Evolutionary conservation across 2,888 invertebrate genomes (phyloP).

Genomic region (Nudaria mundana): DNA sequence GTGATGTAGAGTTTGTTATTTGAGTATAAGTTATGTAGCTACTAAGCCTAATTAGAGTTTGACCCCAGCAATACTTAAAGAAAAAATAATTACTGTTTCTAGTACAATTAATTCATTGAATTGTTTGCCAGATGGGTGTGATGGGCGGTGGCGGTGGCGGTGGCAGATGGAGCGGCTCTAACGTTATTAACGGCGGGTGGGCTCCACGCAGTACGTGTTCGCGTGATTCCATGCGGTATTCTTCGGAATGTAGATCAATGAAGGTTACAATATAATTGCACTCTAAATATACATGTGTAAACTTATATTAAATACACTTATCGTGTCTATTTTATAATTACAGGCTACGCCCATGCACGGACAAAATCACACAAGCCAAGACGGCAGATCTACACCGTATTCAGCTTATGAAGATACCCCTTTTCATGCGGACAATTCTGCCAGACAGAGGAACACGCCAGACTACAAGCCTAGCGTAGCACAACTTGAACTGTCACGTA

Average conservation of each 20-base stretch:
- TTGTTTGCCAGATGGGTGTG: conserved; percentile 52
- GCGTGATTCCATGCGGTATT: conserved; percentile 63
- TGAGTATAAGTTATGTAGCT: no score
- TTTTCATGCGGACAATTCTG: conserved; percentile 46
- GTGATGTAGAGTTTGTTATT: no score
- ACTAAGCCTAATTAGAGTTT: no score
- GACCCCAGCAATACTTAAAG: no score
- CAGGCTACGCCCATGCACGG: conserved; percentile 53
- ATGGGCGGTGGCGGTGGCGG: conserved; percentile 51
- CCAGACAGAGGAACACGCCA: conserved; percentile 42
- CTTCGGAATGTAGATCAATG: conserved; percentile 59
- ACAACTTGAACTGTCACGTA: conserved; percentile 38
- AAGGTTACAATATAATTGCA: conserved; percentile 49
- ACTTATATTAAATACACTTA: not conserved
- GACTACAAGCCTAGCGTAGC: conserved; percentile 41
- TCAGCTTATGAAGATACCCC: conserved; percentile 58
- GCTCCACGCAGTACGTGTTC: conserved; percentile 55
- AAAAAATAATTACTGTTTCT: no score
- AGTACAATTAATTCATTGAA: no score
- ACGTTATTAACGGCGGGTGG: conserved; percentile 53
- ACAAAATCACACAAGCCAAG: conserved; percentile 57
- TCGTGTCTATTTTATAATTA: conserved; percentile 28
- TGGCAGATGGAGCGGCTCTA: conserved; percentile 56
- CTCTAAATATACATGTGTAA: not conserved
- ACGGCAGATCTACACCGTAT: conserved; percentile 63